Percentiles rank a stretch among this genome's conserved stretches.
Evolutionary conservation across 2,888 invertebrate genomes (phyloP).

Genomic region (Subacronicta megacephala): DNA sequence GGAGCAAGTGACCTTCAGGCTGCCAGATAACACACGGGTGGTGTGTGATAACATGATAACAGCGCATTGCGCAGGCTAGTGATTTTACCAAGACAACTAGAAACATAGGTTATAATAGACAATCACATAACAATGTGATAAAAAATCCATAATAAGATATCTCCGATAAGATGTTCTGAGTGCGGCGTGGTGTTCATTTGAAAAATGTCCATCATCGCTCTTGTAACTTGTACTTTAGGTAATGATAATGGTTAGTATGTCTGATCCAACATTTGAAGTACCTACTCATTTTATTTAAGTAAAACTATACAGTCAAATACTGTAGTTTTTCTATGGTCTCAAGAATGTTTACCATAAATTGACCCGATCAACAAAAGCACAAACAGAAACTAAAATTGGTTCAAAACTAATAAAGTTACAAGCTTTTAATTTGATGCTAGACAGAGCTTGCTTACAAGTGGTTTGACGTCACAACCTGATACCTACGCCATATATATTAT

Average conservation of each 20-base stretch:
- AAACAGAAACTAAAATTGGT: too few relatives aligned
- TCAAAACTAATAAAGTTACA: too few relatives aligned
- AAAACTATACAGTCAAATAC: neutral
- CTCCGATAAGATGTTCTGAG: constrained; percentile 18
- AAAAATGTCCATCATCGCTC: constrained; percentile 4
- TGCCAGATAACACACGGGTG: constrained; percentile 66
- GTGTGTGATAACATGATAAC: constrained; percentile 76
- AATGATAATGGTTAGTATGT: constrained; percentile 12
- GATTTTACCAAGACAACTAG: constrained; percentile 49
- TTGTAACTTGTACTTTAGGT: constrained; percentile 10
- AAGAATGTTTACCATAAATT: too few relatives aligned
- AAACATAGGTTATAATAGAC: constrained; percentile 26
- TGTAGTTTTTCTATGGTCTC: too few relatives aligned
- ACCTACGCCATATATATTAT: too few relatives aligned
- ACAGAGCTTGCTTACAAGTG: too few relatives aligned
- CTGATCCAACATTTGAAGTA: constrained; percentile 1
- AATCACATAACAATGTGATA: constrained; percentile 31
- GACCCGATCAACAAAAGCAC: too few relatives aligned
- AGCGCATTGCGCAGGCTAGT: constrained; percentile 64
- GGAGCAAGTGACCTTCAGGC: constrained; percentile 71
- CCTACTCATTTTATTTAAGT: neutral
- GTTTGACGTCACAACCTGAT: too few relatives aligned
- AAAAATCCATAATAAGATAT: constrained; percentile 37
- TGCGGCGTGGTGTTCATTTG: neutral
- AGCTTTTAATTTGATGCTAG: too few relatives aligned